Evolutionary conservation across 1,140 invertebrate genomes (phyloP).

Genomic region (Drosophila repleta): DNA sequence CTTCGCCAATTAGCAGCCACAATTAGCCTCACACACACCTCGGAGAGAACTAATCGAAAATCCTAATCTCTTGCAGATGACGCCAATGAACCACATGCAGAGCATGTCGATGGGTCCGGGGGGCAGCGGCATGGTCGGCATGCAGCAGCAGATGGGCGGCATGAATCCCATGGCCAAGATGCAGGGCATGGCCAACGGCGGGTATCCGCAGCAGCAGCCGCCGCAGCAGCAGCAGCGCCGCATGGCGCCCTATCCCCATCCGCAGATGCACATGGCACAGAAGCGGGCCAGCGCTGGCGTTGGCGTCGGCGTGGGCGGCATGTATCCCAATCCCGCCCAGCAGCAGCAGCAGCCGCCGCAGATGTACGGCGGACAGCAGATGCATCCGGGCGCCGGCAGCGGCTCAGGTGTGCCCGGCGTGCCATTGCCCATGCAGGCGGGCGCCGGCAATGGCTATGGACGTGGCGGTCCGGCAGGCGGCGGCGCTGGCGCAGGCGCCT

Average conservation of each 20-base stretch:
- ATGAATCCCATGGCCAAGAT: conserved; percentile 85
- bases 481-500: conserved; percentile 51
- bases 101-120: conserved; percentile 84
- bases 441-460: conserved; percentile 69
- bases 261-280: conserved; percentile 92
- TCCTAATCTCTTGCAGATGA: conserved; percentile 65
- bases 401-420: conserved; percentile 83
- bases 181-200: conserved; percentile 84
- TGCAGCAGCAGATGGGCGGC: conserved; percentile 70
- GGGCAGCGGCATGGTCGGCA: conserved; percentile 74
- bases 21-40: conserved; percentile 20
- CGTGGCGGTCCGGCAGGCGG: conserved; percentile 72
- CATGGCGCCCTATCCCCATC: conserved; percentile 91
- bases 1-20: conserved; percentile 35
- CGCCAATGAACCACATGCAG: conserved; percentile 83
- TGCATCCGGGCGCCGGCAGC: conserved; percentile 84
- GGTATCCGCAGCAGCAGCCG: conserved; percentile 79
- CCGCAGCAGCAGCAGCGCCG: conserved; percentile 85
- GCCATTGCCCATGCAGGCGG: conserved; percentile 79
- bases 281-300: conserved; percentile 84
- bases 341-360: conserved; percentile 73
- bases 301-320: conserved; percentile 53
- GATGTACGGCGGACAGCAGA: conserved; percentile 83
- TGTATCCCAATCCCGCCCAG: conserved; percentile 73
- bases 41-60: not conserved